A percentile compares a stretch with the other conserved stretches of the same genome.
phyloP scores from a whole-genome alignment of 64 coral and sea anemone species.

The Actinia equina region DNA sequence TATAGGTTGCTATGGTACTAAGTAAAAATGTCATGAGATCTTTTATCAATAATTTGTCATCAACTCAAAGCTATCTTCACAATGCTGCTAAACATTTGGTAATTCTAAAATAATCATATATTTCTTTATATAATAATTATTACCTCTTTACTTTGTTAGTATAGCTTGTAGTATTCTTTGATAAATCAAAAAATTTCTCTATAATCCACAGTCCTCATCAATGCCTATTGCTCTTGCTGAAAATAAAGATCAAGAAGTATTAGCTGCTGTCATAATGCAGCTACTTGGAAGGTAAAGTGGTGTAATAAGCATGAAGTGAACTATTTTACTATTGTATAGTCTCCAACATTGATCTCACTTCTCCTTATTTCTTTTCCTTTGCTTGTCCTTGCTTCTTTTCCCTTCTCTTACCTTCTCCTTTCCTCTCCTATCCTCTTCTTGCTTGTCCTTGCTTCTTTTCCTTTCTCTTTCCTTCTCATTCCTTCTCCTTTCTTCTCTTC shows the following conservation, averaged over 20 bases:
- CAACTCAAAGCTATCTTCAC: conserved; percentile 66
- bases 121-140: too few relatives aligned
- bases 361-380: not conserved
- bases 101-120: too few relatives aligned
- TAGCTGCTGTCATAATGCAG: conserved; percentile 28
- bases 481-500: too few relatives aligned
- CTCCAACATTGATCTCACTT: too few relatives aligned
- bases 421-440: not conserved
- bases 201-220: conserved; percentile 25
- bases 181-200: not conserved
- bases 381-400: too few relatives aligned
- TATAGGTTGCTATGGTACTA: conserved; percentile 80
- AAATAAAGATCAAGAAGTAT: conserved; percentile 28
- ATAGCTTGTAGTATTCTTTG: not conserved
- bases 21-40: conserved; percentile 59
- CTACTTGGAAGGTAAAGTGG: conserved; percentile 55
- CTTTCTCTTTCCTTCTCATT: not conserved
- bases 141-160: not conserved
- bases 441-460: not conserved
- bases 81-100: conserved; percentile 86
- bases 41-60: conserved; percentile 77
- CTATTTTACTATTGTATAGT: too few relatives aligned
- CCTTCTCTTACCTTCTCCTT: too few relatives aligned
- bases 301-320: not conserved
- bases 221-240: conserved; percentile 28